These are phyloP conservation scores for Leptopilina syphax DNA, from an alignment of 2,888 invertebrate species.

Conservation along the genomic window DNA sequence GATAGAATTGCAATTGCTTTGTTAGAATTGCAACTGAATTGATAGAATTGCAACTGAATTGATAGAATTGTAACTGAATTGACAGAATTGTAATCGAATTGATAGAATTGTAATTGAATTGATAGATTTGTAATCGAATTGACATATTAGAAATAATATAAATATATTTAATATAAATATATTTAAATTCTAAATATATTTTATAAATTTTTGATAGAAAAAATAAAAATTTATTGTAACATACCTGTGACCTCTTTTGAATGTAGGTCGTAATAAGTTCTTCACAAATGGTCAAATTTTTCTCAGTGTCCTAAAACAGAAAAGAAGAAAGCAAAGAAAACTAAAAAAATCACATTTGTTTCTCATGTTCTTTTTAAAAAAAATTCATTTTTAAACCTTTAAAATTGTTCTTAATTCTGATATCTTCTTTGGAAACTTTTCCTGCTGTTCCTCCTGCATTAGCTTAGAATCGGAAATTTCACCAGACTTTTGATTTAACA, in stretches of 20 bases:
- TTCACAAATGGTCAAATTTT: conserved; percentile 68
- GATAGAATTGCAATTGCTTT: no score
- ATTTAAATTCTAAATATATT: background rate
- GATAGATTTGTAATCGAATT: no score
- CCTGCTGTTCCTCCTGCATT: background rate
- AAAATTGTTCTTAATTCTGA: conserved; percentile 32
- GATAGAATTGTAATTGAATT: no score
- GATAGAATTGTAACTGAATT: no score
- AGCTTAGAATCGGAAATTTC: background rate
- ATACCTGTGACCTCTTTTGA: conserved; percentile 65
- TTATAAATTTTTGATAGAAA: background rate
- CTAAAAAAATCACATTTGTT: background rate
- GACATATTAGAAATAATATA: no score
- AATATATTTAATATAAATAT: background rate
- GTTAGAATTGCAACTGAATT: no score
- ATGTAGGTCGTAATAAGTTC: conserved; percentile 66
- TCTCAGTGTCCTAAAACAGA: conserved; percentile 64
- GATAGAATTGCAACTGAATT: no score
- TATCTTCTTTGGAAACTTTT: conserved; percentile 3
- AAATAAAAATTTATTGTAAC: conserved; percentile 34
- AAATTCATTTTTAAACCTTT: conserved; percentile 7
- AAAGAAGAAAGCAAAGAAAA: background rate
- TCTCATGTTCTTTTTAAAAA: background rate
- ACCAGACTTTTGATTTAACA: conserved; percentile 9
- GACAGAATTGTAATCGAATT: no score